Evolutionary conservation across 2,113 vertebrate genomes (phyloP).

Genomic region (Caranx melampygus): DNA sequence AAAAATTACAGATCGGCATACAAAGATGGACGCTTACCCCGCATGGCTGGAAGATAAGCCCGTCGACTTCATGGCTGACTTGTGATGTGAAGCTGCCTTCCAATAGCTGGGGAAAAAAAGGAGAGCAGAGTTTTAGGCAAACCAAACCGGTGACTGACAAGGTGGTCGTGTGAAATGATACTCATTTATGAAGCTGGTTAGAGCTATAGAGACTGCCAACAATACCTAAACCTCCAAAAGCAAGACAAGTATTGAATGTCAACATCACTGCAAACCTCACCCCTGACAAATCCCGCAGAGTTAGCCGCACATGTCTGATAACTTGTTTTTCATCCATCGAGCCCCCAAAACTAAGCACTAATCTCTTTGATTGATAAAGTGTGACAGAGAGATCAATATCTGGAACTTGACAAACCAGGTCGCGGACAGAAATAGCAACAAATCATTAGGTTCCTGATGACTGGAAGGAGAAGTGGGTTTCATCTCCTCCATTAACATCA

Average conservation of each 20-base stretch:
- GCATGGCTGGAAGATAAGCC: slow-evolving; percentile 96
- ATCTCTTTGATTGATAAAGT: slow-evolving; percentile 45
- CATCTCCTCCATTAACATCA: slow-evolving; percentile 47
- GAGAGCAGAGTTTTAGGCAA: slow-evolving; percentile 24
- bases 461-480: slow-evolving; percentile 40
- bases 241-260: slow-evolving; percentile 3
- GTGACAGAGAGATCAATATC: slow-evolving; percentile 51
- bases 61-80: slow-evolving; percentile 98
- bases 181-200: slow-evolving; percentile 34
- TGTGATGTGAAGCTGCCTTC: slow-evolving; percentile 98
- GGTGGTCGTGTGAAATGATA: slow-evolving; percentile 34
- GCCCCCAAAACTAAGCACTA: slow-evolving; percentile 13
- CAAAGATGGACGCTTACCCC: slow-evolving; percentile 88
- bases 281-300: slow-evolving; percentile 13
- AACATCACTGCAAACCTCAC: not conserved
- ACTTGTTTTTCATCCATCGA: slow-evolving; percentile 24
- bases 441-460: slow-evolving; percentile 50
- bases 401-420: slow-evolving; percentile 28
- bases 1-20: slow-evolving; percentile 45
- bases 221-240: slow-evolving; percentile 11
- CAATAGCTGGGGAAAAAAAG: slow-evolving; percentile 87
- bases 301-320: not conserved
- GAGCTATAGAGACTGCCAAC: slow-evolving; percentile 2
- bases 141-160: slow-evolving; percentile 27
- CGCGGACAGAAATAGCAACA: slow-evolving; percentile 46